Evolutionary conservation across 2,888 invertebrate species (phyloP), one percentile per base, ranked within the genome.

Genomic region (Epsilonema sp.): DNA sequence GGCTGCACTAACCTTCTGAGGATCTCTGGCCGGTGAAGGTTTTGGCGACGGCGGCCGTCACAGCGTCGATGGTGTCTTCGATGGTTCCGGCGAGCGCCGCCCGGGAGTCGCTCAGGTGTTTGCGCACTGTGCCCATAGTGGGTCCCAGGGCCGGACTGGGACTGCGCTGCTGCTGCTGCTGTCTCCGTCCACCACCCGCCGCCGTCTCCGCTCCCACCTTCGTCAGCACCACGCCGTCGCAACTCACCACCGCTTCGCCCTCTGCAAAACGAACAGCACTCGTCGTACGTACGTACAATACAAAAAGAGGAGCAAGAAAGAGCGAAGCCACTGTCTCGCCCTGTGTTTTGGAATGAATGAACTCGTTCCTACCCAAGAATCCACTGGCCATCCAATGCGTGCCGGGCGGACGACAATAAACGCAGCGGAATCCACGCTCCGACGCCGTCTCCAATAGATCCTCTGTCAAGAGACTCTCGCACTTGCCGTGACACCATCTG

Each of bases 391-490:
- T 11, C n/a, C 8, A 39, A 51, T 2, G 55, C 48, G 65, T 65
- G 39, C 31, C 41, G 49, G 57, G 58, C 0, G 87, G 86, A 51
- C 94, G 78, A 69, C 97, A 97, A 45, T 82, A 69, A 23, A 80
- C 65, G 70, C 97, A 97, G 58, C 79, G 78, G 71, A 97, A 97
- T 55, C 84, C 84, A 53, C 81, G 80, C 51, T 82, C 80, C 21
- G 86, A 80, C 63, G 89, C 92, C 53, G 79, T 76, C 62, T 94
- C 90, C 0, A 89, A 86, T 54, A 89, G 87, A 37, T 76, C 75
- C 67, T 94, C 92, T 50, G 73, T 79, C 59, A 78, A 78, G 52
- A 92, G 80, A 24, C 77, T 75, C 71, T 97, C 94, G 69, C 97
- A 97, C 40, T 74, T 66, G 40, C 82, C 84, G 70, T 97, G 97